These are phyloP conservation scores for Dynastes hyllus DNA, from an alignment of 2,888 invertebrate genomes.

Conservation along the genomic window DNA sequence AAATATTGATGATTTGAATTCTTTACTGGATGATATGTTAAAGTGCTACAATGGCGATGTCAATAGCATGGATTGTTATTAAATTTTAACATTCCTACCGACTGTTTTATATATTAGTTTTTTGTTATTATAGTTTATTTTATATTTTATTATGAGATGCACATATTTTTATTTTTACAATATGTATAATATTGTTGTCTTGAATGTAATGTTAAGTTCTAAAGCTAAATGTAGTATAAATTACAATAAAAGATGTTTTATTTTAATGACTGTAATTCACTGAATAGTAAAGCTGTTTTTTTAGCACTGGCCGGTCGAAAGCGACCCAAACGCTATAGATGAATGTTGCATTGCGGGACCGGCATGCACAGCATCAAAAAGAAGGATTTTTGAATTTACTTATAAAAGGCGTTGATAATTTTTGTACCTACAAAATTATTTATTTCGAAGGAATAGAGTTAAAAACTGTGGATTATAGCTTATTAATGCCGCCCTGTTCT, in stretches of 20 bases:
- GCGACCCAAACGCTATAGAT: too few species aligned
- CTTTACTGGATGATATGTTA: conserved; percentile 84
- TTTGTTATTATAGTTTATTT: conserved; percentile 5
- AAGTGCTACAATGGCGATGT: conserved; percentile 75
- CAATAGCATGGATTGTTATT: conserved; percentile 84
- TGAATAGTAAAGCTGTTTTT: too few species aligned
- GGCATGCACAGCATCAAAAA: too few species aligned
- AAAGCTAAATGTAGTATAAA: conserved; percentile 14
- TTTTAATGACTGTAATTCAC: background rate
- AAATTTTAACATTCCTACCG: background rate
- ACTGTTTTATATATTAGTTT: conserved; percentile 23
- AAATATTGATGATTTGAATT: conserved; percentile 79
- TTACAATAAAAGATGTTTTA: conserved; percentile 1
- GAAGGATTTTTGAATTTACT: too few species aligned
- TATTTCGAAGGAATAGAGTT: too few species aligned
- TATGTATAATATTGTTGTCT: conserved; percentile 10
- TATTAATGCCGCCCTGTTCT: too few species aligned
- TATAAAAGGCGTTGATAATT: too few species aligned
- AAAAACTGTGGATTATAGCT: too few species aligned
- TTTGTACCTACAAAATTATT: too few species aligned
- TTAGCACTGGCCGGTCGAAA: too few species aligned
- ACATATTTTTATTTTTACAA: background rate
- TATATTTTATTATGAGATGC: background rate
- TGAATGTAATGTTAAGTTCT: conserved; percentile 13
- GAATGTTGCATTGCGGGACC: too few species aligned